Evolutionary conservation across 2,113 vertebrate genomes (phyloP), one percentile per base, ranked within the genome.

Genomic region (Phylloscopus whistleri): DNA sequence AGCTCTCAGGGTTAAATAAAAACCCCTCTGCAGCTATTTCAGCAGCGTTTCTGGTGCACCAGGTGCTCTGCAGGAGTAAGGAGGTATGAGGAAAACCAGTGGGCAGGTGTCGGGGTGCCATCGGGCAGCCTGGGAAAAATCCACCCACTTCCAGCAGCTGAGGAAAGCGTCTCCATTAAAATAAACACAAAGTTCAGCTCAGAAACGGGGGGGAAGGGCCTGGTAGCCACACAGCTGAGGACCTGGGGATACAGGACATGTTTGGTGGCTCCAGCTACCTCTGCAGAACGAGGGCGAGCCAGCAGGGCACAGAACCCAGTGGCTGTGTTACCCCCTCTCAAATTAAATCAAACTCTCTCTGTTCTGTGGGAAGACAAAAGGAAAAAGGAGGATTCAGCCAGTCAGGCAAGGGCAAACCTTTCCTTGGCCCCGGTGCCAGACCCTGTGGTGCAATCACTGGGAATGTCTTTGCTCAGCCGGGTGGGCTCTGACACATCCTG

Each of bases 271-370:
- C 26, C 49, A 68, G 44, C 33, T 30, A 7, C 30, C 30, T 52
- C 64, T 43, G 31, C 37, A 44, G 55, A 41, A 39, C 0, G 0
- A 56, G 59, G 64, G 26, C 0, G 0, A 74, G 14, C 46, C 59
- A 59, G 10, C 11, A 24, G n/a, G 53, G 28, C 2, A 2, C 67
- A 77, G 59, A 41, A 77, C 26, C 59, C 62, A 53, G 39, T 55
- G 52, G 52, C 56, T 48, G 68, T 0, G 0, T 49, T 28, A 39
- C 6, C 11, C 13, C 4, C 9, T 10, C 60, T 13, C 41, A 44
- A 33, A 24, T 37, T 24, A 46, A 85, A 68, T 33, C n/a, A 43
- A 55, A 1, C 20, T 78, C 56, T 53, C 22, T 58, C 3, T 53
- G 7, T 74, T 78, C 41, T 7, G 7, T 41, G 19, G 24, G 18